Evolutionary conservation across 2,888 invertebrate species (phyloP), one percentile per base, ranked within the genome.

Genomic region (Perizoma flavofasciatum): DNA sequence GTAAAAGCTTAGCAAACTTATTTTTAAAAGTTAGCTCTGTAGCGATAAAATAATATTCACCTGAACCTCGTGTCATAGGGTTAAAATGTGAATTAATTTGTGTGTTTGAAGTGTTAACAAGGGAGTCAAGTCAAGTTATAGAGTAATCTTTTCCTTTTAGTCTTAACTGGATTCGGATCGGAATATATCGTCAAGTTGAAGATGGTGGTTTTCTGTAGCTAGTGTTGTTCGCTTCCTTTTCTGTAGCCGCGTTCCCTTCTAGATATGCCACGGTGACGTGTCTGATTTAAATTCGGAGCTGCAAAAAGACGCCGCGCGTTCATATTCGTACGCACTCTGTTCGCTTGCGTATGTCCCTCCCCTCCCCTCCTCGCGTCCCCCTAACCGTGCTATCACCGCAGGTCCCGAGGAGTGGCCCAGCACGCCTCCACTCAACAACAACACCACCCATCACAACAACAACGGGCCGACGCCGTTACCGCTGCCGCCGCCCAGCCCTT

Each of bases 341-440:
- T 47, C 54, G 53, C 53, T 47, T 54, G 86, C 78, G 75, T 74
- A 75, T 73, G 78, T 74, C 72, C 72, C 75, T 74, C 75, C 75
- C 78, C 75, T 59, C 73, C 95, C 75, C 95, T 95, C 92, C 96
- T 95, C 89, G 82, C 97, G 97, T 86, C 97, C 85, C 96, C 88
- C 88, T 91, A 88, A 90, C 89, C 82, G 86, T 88, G 84, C 82
- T 88, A 77, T 91, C 79, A 77, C 79, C 81, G 87, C 92, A 92
- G 92, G 92, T 92, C 88, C 79, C 72, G 92, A 92, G 72, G 92
- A 91, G 78, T 91, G 90, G 89, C 84, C 90, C 70, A 85, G 85
- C 79, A 87, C 92, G 74, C 92, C 92, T 68, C 92, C 92, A 74
- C 90, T 91, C 78, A 91, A 89, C 89, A 92, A 91, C 93, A 93